phyloP scores from a whole-genome alignment of 2,797 vertebrate genomes.

The Anguilla marmorata region DNA sequence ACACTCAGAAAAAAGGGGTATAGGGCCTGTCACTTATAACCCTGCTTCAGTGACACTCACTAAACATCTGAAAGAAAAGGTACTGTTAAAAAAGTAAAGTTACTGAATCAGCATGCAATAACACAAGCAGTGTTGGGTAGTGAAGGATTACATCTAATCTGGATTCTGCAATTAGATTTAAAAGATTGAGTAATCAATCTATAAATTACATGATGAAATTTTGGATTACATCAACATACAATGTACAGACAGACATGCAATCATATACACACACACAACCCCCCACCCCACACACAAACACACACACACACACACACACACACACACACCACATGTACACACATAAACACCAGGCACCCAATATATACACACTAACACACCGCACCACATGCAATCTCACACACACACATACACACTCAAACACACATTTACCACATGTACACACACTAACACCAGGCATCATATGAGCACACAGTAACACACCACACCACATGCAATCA shows the following conservation, averaged over 20 bases:
- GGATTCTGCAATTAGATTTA: neutral
- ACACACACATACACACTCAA: neutral
- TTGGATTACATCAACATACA: neutral
- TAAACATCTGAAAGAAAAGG: neutral
- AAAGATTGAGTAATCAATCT: neutral
- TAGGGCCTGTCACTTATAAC: neutral
- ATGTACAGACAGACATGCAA: neutral
- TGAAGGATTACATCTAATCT: neutral
- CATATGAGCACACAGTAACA: neutral
- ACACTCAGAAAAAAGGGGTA: neutral
- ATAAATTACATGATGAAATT: neutral
- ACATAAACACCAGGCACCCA: neutral
- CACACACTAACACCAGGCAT: neutral
- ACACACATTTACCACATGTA: too few species aligned
- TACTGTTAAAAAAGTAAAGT: neutral
- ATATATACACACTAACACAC: neutral
- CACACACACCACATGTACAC: neutral
- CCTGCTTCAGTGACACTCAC: neutral
- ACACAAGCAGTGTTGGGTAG: neutral
- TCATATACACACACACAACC: neutral
- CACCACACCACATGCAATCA: neutral
- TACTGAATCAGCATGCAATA: neutral
- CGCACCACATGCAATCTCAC: neutral
- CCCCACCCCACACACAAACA: neutral
- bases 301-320: neutral